Evolutionary conservation across 2,113 vertebrate species (phyloP), one percentile per base, ranked within the genome.

Genomic region (Labeo rohita): DNA sequence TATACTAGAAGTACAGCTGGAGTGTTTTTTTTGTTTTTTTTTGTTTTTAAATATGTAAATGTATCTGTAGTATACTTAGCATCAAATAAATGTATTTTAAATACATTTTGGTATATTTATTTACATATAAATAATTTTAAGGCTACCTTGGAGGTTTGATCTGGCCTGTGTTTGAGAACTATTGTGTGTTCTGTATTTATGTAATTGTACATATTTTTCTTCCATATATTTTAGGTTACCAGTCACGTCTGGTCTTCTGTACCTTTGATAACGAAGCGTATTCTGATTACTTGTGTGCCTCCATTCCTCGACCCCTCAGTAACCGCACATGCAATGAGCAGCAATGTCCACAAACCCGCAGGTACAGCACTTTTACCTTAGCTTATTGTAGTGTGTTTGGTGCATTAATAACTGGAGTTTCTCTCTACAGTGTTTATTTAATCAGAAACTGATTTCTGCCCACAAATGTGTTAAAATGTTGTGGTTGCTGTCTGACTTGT

Each of bases 211-310:
- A 34, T 34, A 21, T 52, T 16, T 84, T 18, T 45, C 34, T 13
- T 34, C 45, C n/a, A 23, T 12, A 54, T 18, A 16, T 86, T 68
- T 28, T 68, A 99, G 98, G 98, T 79, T 97, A 96, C 92, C 98
- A 99, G 78, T 93, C 97, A 0, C 97, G 98, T 1, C 88, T 91
- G 54, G 97, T 98, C 59, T 98, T 98, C 93, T 99, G 98, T 86
- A 96, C 96, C 86, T 92, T 95, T 0, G 97, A 98, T 91, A 96
- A 95, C 3, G 97, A 99, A 92, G 94, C 94, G 76, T 97, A 97
- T 78, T 96, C 97, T 0, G 96, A 97, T 87, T 94, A 95, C 47
- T 92, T 98, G 91, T 99, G 98, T 87, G 94, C 93, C 21, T 94
- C 87, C 28, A 94, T 95, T 88, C 93, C 92, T 0, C 94, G 92